These are phyloP conservation scores for Eupeodes latifasciatus DNA, from an alignment of 2,888 invertebrate species.

Conservation along the genomic window DNA sequence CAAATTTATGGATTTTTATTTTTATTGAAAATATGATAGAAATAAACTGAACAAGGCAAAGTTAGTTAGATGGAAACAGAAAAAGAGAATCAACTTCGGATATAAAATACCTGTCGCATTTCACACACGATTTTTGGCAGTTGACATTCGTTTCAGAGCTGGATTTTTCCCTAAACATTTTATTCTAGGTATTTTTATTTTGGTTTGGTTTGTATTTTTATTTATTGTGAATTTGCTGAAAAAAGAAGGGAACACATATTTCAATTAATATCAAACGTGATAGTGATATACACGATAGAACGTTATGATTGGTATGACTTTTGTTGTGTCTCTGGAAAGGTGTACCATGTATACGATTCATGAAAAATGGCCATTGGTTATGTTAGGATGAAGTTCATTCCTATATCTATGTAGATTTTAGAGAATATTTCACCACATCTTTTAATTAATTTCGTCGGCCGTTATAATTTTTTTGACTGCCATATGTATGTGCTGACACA, in stretches of 20 bases:
- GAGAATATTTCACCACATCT: no score
- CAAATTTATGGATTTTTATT: neutral
- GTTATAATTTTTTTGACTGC: no score
- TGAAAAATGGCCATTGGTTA: neutral
- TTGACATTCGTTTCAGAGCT: slow-evolving; percentile 78
- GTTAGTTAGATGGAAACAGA: neutral
- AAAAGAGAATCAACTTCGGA: slow-evolving; percentile 5
- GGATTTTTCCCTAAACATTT: slow-evolving; percentile 77
- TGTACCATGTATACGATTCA: neutral
- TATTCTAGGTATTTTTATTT: slow-evolving; percentile 28
- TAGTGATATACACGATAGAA: neutral
- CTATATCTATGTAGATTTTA: no score
- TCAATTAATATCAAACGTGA: slow-evolving; percentile 3
- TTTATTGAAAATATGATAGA: slow-evolving; percentile 17
- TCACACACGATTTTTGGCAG: slow-evolving; percentile 75
- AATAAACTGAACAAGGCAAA: slow-evolving; percentile 15
- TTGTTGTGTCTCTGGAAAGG: neutral
- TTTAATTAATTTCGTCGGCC: no score
- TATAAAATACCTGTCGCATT: slow-evolving; percentile 75
- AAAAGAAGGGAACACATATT: slow-evolving; percentile 48
- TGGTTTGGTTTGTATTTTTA: slow-evolving; percentile 16
- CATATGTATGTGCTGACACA: no score
- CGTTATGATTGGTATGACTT: neutral
- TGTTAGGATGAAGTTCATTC: neutral
- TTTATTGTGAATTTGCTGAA: slow-evolving; percentile 57